Conservation (phyloP, 2,113 vertebrate species). For the Pseudorhombus dupliciocellatus region DNA sequence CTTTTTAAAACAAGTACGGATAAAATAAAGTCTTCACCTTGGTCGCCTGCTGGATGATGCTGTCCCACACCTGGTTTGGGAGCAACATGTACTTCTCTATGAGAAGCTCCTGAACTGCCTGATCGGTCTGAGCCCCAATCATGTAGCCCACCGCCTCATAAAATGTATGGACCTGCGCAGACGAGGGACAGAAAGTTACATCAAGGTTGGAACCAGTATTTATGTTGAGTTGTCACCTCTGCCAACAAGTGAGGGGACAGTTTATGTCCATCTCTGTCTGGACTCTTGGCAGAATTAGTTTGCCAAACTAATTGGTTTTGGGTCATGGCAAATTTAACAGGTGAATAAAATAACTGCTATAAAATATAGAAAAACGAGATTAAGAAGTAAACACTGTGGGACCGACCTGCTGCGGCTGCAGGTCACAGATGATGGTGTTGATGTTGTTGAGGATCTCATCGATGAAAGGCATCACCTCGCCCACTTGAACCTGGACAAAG, state of each 20-base stretch:
- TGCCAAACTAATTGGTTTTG: too few relatives aligned
- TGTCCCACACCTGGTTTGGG: constrained; percentile 98
- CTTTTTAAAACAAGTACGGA: too few relatives aligned
- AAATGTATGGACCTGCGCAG: constrained; percentile 90
- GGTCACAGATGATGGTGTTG: constrained; percentile 98
- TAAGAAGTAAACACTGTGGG: too few relatives aligned
- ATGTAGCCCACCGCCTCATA: constrained; percentile 97
- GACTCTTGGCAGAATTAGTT: too few relatives aligned
- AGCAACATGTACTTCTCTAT: constrained; percentile 98
- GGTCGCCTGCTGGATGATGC: constrained; percentile 97
- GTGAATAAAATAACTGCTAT: too few relatives aligned
- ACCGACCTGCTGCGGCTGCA: constrained; percentile 94
- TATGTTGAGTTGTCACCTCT: not conserved
- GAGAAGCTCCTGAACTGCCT: constrained; percentile 92
- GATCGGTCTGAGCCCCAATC: constrained; percentile 96
- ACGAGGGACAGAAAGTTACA: not conserved
- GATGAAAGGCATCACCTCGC: constrained; percentile 98
- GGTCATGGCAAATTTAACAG: too few relatives aligned
- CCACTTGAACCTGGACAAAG: constrained; percentile 96
- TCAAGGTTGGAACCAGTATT: too few relatives aligned
- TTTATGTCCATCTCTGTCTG: too few relatives aligned
- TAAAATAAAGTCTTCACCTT: constrained; percentile 87
- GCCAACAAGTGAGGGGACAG: not conserved
- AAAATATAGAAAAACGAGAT: too few relatives aligned
- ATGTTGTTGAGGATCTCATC: constrained; percentile 98